phyloP scores from a whole-genome alignment of 2,113 vertebrate genomes.

The Anser brachyrhynchus region DNA sequence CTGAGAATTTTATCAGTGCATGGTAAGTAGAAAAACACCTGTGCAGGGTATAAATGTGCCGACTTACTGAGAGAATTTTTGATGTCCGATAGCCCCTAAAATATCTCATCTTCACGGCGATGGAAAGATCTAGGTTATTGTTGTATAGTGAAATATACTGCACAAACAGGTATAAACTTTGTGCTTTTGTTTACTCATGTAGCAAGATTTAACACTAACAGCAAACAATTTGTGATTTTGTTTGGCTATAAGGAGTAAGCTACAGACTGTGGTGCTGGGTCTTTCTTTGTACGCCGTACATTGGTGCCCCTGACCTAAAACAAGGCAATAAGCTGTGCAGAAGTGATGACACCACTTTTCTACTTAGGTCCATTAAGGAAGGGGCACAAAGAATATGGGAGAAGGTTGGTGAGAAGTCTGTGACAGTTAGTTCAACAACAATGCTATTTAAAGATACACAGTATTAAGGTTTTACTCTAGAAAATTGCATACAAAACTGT shows the following conservation, averaged over 20 bases:
- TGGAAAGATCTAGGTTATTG: background rate
- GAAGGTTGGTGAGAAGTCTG: background rate
- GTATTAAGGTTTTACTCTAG: background rate
- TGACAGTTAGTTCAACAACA: background rate
- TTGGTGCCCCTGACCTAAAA: background rate
- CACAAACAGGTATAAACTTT: background rate
- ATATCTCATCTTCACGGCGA: conserved; percentile 46
- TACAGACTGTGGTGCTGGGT: background rate
- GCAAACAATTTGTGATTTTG: background rate
- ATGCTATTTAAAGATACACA: background rate
- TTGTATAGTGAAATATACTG: background rate
- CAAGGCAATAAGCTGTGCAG: background rate
- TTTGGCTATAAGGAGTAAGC: background rate
- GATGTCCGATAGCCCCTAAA: conserved; percentile 42
- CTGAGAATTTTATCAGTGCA: background rate
- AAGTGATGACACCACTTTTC: background rate
- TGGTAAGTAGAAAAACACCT: conserved; percentile 42
- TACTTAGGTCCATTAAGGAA: background rate
- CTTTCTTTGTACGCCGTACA: background rate
- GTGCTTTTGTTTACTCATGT: background rate
- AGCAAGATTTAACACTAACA: background rate
- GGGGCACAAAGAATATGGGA: background rate
- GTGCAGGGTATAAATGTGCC: conserved; percentile 7
- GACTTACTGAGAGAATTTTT: conserved; percentile 27
- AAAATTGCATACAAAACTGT: background rate